These are phyloP conservation scores for Sebastes kiyomatsui DNA, from an alignment of 2,797 vertebrate genomes.

Conservation along the genomic window DNA sequence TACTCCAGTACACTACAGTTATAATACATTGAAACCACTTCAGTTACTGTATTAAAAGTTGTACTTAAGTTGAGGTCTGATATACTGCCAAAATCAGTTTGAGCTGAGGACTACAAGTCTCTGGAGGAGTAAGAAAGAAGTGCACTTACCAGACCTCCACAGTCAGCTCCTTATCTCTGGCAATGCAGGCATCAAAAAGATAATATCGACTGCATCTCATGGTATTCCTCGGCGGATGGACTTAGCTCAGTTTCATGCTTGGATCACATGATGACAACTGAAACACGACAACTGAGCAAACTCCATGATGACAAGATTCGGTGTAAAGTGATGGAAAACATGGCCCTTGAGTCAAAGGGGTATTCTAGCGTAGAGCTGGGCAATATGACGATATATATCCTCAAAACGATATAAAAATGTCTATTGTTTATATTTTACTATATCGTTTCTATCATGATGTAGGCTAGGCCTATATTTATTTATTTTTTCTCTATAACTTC, in stretches of 20 bases:
- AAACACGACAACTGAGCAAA: neutral
- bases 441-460: no score
- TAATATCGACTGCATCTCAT: neutral
- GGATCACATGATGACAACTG: neutral
- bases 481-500: no score
- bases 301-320: neutral
- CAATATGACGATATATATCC: no score
- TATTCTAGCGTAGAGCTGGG: no score
- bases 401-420: no score
- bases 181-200: neutral
- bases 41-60: neutral
- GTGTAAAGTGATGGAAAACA: neutral
- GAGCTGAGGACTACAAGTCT: no score
- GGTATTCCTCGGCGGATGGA: neutral
- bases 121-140: neutral
- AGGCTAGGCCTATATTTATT: no score
- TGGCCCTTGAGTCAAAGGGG: neutral
- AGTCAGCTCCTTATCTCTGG: neutral
- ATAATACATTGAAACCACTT: neutral
- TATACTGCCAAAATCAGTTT: neutral
- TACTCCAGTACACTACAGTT: neutral
- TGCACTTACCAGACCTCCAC: neutral
- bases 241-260: neutral
- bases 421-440: no score
- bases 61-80: neutral